A percentile compares a stretch with the other conserved stretches of the same genome.
Conservation (phyloP, 2,888 invertebrate species). For the Ferrisia virgata region DNA sequence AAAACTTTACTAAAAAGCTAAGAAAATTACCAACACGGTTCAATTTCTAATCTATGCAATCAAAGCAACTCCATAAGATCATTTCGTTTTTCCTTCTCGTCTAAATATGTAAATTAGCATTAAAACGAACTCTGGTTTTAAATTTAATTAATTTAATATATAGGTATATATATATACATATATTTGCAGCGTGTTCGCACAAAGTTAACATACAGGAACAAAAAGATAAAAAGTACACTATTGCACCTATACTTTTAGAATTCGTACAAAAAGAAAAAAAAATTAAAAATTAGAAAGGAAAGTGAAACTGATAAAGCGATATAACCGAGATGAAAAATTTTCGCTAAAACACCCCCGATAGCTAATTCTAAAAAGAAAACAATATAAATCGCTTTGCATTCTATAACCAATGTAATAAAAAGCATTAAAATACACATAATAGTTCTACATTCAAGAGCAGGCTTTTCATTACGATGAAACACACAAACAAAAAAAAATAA, state of each 20-base stretch:
- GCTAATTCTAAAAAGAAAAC: background rate
- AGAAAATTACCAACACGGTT: too few species aligned
- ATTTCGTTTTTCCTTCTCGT: too few species aligned
- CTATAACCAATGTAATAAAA: slow-evolving; percentile 16
- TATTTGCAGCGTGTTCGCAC: slow-evolving; percentile 4
- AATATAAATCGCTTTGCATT: slow-evolving; percentile 13
- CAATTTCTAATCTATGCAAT: too few species aligned
- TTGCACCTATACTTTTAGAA: slow-evolving; percentile 29
- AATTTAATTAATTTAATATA: background rate
- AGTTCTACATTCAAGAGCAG: background rate
- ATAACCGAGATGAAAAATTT: background rate
- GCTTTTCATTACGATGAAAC: background rate
- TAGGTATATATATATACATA: too few species aligned
- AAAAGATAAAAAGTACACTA: slow-evolving; percentile 23
- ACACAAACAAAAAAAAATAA: too few species aligned
- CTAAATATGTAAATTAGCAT: too few species aligned
- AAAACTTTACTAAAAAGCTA: too few species aligned
- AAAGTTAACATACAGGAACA: slow-evolving; percentile 29
- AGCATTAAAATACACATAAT: background rate
- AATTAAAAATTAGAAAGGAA: slow-evolving; percentile 21
- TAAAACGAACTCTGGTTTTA: too few species aligned
- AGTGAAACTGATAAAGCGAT: slow-evolving; percentile 12
- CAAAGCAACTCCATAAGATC: too few species aligned
- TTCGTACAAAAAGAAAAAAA: slow-evolving; percentile 17
- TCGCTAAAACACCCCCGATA: background rate